These are phyloP conservation scores for Psophia crepitans DNA, from an alignment of 2,113 vertebrate species.

Conservation along the genomic window DNA sequence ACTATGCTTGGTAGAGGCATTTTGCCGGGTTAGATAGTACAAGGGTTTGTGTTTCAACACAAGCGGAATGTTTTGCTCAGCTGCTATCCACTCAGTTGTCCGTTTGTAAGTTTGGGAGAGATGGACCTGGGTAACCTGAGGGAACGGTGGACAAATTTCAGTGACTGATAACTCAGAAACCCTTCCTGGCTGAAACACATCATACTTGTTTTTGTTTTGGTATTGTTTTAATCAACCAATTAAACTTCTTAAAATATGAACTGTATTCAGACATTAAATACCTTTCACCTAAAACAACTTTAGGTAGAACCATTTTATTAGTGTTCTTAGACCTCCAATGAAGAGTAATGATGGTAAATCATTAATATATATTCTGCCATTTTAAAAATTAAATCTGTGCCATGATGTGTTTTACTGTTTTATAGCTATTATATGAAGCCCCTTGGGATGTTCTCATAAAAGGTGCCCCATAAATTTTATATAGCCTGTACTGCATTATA, in stretches of 20 bases:
- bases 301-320: constrained; percentile 41
- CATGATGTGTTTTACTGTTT: constrained; percentile 42
- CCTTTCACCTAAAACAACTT: constrained; percentile 18
- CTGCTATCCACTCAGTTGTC: not conserved
- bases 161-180: not conserved
- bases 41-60: not conserved
- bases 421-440: constrained; percentile 44
- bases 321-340: constrained; percentile 1
- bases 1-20: not conserved
- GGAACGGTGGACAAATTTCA: not conserved
- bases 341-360: constrained; percentile 54
- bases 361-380: constrained; percentile 61
- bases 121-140: not conserved
- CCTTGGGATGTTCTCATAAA: constrained; percentile 58
- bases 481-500: not conserved
- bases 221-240: not conserved
- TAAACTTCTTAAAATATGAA: not conserved
- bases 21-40: not conserved
- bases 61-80: not conserved
- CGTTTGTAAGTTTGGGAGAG: not conserved
- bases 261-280: not conserved
- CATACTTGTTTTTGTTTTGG: not conserved
- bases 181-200: not conserved
- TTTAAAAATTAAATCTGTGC: constrained; percentile 70
- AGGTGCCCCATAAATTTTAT: constrained; percentile 51